Conservation (phyloP, 2,888 invertebrate genomes). For the Melangyna quadrimaculata region DNA sequence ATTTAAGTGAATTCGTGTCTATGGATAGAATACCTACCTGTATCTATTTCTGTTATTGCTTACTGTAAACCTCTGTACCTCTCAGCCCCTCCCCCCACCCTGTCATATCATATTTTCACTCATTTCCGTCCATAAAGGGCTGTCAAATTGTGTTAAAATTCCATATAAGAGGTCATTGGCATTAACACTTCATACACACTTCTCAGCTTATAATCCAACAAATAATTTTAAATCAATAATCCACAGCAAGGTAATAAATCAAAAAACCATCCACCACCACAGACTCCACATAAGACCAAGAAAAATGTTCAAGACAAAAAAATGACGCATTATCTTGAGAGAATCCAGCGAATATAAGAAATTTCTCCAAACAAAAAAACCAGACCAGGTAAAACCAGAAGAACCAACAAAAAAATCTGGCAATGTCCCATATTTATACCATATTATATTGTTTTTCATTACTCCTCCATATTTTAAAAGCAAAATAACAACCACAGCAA, state of each 20-base stretch:
- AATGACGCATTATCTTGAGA: conserved; percentile 40
- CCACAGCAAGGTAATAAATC: not conserved
- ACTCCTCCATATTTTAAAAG: not conserved
- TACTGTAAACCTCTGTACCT: no score
- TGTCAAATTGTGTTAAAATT: not conserved
- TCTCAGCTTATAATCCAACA: not conserved
- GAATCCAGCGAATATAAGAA: not conserved
- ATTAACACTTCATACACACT: not conserved
- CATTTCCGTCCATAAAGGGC: no score
- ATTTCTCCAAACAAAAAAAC: not conserved
- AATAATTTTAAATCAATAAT: not conserved
- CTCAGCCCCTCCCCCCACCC: no score
- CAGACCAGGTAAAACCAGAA: conserved; percentile 52
- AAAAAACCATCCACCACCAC: not conserved
- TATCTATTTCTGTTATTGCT: no score
- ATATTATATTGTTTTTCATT: not conserved
- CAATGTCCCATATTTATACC: conserved; percentile 51
- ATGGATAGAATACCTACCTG: no score
- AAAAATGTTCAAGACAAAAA: not conserved
- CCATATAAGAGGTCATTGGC: not conserved
- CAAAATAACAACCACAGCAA: conserved; percentile 26
- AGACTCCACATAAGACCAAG: not conserved
- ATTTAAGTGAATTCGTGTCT: no score
- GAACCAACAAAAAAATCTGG: conserved; percentile 38
- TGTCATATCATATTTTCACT: no score